Evolutionary conservation across 2,113 vertebrate species (phyloP), one percentile per base, ranked within the genome.

Genomic region (Seriola rivoliana): DNA sequence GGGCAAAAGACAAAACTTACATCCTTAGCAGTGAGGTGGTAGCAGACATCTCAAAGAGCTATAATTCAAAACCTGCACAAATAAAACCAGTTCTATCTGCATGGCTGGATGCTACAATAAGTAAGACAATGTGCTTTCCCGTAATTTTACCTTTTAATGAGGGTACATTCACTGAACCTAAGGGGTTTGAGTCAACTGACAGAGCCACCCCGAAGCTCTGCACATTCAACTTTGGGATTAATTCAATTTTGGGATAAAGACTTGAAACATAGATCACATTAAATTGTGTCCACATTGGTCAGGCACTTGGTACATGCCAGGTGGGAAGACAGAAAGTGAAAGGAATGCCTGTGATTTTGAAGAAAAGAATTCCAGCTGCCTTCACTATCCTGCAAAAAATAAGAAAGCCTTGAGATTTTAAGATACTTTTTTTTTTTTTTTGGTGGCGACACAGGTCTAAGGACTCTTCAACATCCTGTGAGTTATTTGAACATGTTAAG

Each of bases 391-490:
- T 21, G 10, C 16, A 59, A 23, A 17, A 54, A 54, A 74, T 5
- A 60, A 46, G 46, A 62, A 44, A 75, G 13, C 71, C 66, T 82
- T 82, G 40, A 58, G 11, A 38, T 70, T 64, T 60, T n/a, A n/a
- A 52, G 44, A 19, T 13, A 5, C 8, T 50, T 4, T 78, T 59
- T 65, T 44, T 60, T 36, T 3, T 25, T 44, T 3, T 72, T 36
- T 36, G 7, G 52, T 36, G 29, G 32, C 14, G 12, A 36, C 58
- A 14, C 8, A 78, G n/a, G 34, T 70, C 17, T 38, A 8, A 81
- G 34, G 13, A 48, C 60, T 66, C 44, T 55, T 71, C 58, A 63
- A 58, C 19, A 46, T 68, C 19, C 12, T 54, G 23, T 3, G 25
- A 54, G 13, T 10, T 46, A 68, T 25, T 63, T 63, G 1, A 48